These are phyloP conservation scores for Stenichneumon culpator DNA, from an alignment of 2,888 invertebrate species.

Conservation along the genomic window DNA sequence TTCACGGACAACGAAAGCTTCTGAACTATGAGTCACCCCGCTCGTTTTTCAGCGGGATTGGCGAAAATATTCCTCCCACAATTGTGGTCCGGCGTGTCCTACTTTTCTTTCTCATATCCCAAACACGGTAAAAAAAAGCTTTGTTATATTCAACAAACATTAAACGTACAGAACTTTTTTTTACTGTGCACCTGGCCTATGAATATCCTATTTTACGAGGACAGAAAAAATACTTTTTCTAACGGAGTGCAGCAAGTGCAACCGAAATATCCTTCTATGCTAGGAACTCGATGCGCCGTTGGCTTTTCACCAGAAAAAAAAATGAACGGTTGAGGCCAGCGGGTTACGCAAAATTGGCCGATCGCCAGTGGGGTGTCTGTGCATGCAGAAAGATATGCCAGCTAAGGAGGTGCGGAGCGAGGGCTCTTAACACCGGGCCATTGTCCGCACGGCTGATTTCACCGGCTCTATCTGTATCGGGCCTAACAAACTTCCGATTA, in stretches of 20 bases:
- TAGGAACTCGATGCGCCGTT: constrained; percentile 63
- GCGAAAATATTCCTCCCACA: background rate
- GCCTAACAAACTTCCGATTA: constrained; percentile 72
- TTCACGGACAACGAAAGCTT: background rate
- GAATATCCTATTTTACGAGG: background rate
- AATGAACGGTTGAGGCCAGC: constrained; percentile 52
- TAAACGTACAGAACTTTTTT: too few species aligned
- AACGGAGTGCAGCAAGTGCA: constrained; percentile 9
- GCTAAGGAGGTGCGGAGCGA: constrained; percentile 20
- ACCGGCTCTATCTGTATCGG: background rate
- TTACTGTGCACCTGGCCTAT: too few species aligned
- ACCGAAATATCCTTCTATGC: constrained; percentile 60
- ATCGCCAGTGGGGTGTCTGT: constrained; percentile 68
- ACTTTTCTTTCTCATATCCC: background rate
- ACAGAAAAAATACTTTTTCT: background rate
- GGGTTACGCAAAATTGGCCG: constrained; percentile 72
- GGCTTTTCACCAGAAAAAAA: constrained; percentile 59
- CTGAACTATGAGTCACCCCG: constrained; percentile 14
- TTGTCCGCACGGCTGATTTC: constrained; percentile 38
- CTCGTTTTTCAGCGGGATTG: background rate
- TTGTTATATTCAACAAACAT: too few species aligned
- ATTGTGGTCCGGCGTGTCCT: background rate
- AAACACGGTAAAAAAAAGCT: too few species aligned
- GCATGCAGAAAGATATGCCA: constrained; percentile 38
- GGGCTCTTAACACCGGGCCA: constrained; percentile 45